A percentile compares a stretch with the other conserved stretches of the same genome.
These are phyloP conservation scores for Gymnoscopelus braueri DNA, from an alignment of 2,797 vertebrate species.

Conservation along the genomic window DNA sequence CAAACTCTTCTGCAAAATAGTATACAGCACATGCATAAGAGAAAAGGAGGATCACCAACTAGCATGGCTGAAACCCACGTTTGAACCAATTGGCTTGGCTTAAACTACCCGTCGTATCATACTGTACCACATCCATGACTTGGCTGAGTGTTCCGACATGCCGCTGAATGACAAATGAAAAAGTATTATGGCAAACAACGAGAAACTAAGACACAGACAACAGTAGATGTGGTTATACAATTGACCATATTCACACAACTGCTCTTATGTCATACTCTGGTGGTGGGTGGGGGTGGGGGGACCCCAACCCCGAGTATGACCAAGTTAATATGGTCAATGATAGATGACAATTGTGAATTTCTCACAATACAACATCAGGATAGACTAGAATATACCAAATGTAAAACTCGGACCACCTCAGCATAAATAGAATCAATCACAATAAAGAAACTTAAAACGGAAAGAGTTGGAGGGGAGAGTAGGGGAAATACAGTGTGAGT, in stretches of 20 bases:
- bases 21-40: no score
- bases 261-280: neutral
- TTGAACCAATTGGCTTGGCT: no score
- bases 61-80: no score
- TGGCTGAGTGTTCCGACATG: conserved; percentile 16
- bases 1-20: no score
- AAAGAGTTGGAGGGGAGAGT: conserved; percentile 31
- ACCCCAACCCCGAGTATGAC: no score
- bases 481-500: conserved; percentile 68
- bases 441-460: conserved; percentile 45
- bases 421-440: conserved; percentile 73
- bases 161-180: conserved; percentile 30
- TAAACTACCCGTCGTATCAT: neutral
- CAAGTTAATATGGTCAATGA: neutral
- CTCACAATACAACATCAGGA: conserved; percentile 49
- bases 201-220: conserved; percentile 13
- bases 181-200: conserved; percentile 3
- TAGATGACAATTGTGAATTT: conserved; percentile 32
- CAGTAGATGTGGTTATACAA: neutral
- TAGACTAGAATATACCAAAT: conserved; percentile 62
- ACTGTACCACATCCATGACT: conserved; percentile 1
- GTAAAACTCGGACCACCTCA: conserved; percentile 61
- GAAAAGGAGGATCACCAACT: no score
- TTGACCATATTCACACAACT: neutral
- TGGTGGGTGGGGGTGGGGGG: no score